phyloP scores from a whole-genome alignment of 2,113 vertebrate genomes.

The Oncorhynchus gorbuscha region DNA sequence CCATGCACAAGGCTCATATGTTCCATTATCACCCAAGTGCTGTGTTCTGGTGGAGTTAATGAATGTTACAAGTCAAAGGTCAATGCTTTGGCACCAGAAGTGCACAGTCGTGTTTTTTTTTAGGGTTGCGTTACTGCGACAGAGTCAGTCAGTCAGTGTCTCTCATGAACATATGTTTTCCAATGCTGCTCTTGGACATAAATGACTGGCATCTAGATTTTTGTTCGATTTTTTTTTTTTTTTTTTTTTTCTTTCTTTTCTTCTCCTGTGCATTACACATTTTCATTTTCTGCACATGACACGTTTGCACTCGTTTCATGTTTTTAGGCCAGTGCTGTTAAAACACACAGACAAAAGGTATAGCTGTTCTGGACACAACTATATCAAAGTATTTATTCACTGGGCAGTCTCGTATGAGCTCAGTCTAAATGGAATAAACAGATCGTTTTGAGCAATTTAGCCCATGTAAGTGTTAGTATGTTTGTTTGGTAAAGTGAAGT shows the following conservation, averaged over 20 bases:
- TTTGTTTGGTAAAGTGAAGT: background rate
- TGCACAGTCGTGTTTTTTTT: background rate
- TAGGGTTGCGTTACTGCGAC: background rate
- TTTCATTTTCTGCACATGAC: background rate
- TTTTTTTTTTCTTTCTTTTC: too few species aligned
- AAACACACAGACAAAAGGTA: too few species aligned
- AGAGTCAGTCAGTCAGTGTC: too few species aligned
- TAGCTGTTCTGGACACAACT: too few species aligned
- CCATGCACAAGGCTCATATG: slow-evolving; percentile 28
- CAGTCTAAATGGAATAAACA: background rate
- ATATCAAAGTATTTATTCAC: background rate
- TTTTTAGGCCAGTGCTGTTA: background rate
- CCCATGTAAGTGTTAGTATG: background rate
- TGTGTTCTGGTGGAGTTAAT: background rate
- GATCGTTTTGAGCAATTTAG: background rate
- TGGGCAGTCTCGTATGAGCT: background rate
- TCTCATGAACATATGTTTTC: too few species aligned
- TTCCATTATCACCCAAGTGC: slow-evolving; percentile 12
- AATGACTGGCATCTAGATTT: background rate
- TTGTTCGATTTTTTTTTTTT: background rate
- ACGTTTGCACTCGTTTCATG: background rate
- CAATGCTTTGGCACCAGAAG: background rate
- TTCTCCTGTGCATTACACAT: background rate
- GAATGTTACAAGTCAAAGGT: background rate
- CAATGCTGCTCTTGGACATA: too few species aligned